Evolutionary conservation across 2,888 invertebrate species (phyloP), one percentile per base, ranked within the genome.

Genomic region (Erebia palarica): DNA sequence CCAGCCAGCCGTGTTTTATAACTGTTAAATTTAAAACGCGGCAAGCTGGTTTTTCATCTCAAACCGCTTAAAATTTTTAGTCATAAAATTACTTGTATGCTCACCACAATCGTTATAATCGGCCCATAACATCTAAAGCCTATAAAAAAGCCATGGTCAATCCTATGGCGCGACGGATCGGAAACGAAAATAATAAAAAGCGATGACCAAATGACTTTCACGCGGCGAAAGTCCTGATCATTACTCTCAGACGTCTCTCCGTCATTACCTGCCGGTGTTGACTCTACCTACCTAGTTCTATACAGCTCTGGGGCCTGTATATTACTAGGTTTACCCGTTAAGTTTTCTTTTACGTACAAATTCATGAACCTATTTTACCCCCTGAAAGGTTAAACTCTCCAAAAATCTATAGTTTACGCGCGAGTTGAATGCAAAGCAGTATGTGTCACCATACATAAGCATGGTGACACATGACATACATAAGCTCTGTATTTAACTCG

Each of bases 151-250:
- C 63, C 65, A 70, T 72, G 72, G 68, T 36, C 64, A 49, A 59
- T 18, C 61, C 57, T 44, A 70, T 63, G 69, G 16, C 47, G 65
- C 42, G 65, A 10, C 66, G 49, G 59, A 67, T 67, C 49, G 59
- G 36, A 59, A 18, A 44, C 67, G 55, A 67, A 69, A 66, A 74
- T 67, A 58, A 58, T 58, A 73, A 74, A 72, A 58, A 72, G 63
- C 65, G 68, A 72, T 72, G 69, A 18, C 55, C 69, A 64, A 55
- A 68, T 63, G 68, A 73, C 75, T 75, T 75, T 75, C 75, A 55
- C 75, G 69, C 16, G 68, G 63, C 65, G 75, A 75, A 75, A 75
- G 75, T 72, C 10, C 10, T 49, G 70, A 68, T 69, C 73, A 69
- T 75, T 65, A 70, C 63, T 59, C 59, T 61, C 57, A 64, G 58